Base-by-base conservation (phyloP, 2,888 invertebrate species). In the Ypsolopha scabrella region DNA sequence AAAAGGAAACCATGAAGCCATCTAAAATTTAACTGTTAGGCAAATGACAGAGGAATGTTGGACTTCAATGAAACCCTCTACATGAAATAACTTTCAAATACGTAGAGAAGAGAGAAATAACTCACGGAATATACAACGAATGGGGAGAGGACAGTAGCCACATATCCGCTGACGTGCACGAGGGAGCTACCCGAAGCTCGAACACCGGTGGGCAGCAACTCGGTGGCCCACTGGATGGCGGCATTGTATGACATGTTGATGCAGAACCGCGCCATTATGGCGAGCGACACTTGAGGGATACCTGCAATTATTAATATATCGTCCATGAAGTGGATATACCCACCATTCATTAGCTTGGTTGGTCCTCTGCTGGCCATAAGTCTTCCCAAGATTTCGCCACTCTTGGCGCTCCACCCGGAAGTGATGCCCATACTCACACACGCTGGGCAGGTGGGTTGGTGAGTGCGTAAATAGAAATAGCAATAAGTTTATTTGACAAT, bases 181-280 rank as follows among this genome's bases (percentile, higher is more conserved):
- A 82, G 62, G 24, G 82, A 76, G 11, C 80, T 75, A 52, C 80
- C 85, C 1, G 80, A 75, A 0, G 82, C 83, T 1, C 85, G 64
- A 54, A 80, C 82, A 0, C 73, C 70, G 0, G 85, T 86, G 2
- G 85, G 85, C 60, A 86, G 62, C 62, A 85, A 62, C 67, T 86
- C 85, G 0, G 85, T 75, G 14, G 70, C 70, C 85, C 83, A 85
- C 68, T 85, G 85, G 54, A 85, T 77, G 45, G 70, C 72, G 2
- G 81, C 70, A 65, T 77, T 83, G 71, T 78, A 85, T 49, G 81
- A 63, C 85, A 86, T 85, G 70, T 85, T 86, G 61, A 82, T 76
- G 64, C 67, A 72, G 66, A 86, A 85, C 39, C 85, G 72, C 9
- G 85, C 75, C 65, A 78, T 69, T 55, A 81, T 79, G 6, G 81